These are phyloP conservation scores for Panurus biarmicus DNA, from an alignment of 2,113 vertebrate species.

Conservation along the genomic window DNA sequence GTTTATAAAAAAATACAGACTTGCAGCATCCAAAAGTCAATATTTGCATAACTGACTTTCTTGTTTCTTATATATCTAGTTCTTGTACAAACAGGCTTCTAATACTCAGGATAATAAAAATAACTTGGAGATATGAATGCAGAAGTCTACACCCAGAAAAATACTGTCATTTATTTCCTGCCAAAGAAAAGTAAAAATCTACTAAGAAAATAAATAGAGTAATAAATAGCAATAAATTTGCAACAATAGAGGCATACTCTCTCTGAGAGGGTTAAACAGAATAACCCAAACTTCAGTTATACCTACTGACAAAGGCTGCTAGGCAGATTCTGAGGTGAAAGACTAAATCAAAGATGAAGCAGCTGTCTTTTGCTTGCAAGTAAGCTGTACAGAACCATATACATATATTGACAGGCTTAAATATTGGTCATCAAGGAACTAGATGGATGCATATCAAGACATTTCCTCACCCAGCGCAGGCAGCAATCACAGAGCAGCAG, in stretches of 20 bases:
- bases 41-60: conserved; percentile 10
- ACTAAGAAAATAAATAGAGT: background rate
- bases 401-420: background rate
- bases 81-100: background rate
- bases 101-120: background rate
- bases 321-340: background rate
- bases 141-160: background rate
- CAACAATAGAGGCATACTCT: background rate
- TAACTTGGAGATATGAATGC: background rate
- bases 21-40: background rate
- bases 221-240: no score
- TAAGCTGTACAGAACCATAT: background rate
- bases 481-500: background rate
- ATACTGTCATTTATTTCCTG: background rate
- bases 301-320: background rate
- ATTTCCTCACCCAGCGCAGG: background rate
- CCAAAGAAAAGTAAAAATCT: background rate
- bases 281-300: background rate
- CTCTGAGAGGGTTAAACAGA: background rate
- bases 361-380: background rate
- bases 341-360: background rate
- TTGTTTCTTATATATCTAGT: background rate
- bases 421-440: background rate
- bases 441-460: background rate
- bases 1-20: background rate